phyloP scores from a whole-genome alignment of 2,113 vertebrate genomes.

The Ancistrus triradiatus region DNA sequence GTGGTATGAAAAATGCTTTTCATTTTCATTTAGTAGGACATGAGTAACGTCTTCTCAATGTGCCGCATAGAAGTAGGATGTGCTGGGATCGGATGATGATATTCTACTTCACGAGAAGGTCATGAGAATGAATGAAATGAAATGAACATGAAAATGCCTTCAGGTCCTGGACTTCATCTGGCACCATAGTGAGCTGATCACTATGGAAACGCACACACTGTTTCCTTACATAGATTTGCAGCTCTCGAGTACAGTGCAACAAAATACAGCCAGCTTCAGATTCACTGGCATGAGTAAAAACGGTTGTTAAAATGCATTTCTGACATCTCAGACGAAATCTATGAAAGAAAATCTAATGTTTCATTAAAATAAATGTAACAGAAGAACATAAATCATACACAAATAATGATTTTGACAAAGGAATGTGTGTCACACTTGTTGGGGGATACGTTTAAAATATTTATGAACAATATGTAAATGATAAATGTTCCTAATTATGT shows the following conservation, averaged over 20 bases:
- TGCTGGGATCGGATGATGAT: not conserved
- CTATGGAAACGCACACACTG: conserved; percentile 45
- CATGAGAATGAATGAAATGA: conserved; percentile 27
- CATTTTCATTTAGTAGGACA: conserved; percentile 25
- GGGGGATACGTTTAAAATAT: too few species aligned
- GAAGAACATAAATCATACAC: too few species aligned
- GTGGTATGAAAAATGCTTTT: conserved; percentile 12
- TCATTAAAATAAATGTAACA: too few species aligned
- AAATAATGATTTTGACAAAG: too few species aligned
- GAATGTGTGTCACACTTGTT: too few species aligned
- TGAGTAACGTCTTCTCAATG: conserved; percentile 1
- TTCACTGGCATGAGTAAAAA: too few species aligned
- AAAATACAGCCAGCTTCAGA: too few species aligned
- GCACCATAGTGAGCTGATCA: conserved; percentile 32
- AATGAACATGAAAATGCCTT: conserved; percentile 36
- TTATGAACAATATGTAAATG: too few species aligned
- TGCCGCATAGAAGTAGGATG: conserved; percentile 6
- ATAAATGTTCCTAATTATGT: too few species aligned
- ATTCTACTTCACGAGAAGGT: conserved; percentile 11
- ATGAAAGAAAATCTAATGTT: too few species aligned
- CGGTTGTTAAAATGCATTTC: too few species aligned
- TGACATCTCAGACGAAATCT: too few species aligned
- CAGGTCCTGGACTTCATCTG: conserved; percentile 29
- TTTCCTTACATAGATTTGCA: conserved; percentile 15
- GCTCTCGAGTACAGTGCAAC: conserved; percentile 7